These are phyloP conservation scores for Heterohyrax brucei DNA, from an alignment of 2,797 vertebrate species.

Conservation along the genomic window DNA sequence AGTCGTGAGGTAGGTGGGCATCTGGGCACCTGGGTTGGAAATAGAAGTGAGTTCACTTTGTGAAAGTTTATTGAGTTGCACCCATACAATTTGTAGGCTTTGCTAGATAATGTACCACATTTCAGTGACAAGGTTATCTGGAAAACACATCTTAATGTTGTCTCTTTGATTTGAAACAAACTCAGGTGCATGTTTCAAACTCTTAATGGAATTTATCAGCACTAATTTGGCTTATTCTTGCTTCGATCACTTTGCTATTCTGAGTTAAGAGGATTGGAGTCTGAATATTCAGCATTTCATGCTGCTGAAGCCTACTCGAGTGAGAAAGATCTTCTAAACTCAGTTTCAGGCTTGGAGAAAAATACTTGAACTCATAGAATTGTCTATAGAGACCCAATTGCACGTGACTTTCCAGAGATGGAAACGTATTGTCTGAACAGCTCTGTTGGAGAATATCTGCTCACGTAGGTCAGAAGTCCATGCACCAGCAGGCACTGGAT, in stretches of 20 bases:
- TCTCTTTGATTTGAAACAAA: constrained; percentile 52
- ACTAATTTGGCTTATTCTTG: constrained; percentile 47
- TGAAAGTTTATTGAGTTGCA: background rate
- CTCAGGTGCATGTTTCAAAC: constrained; percentile 21
- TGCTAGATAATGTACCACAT: background rate
- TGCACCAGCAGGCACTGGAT: background rate
- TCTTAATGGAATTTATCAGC: background rate
- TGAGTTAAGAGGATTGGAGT: constrained; percentile 52
- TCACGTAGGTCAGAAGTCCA: background rate
- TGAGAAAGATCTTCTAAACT: background rate
- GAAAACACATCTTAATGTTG: constrained; percentile 45
- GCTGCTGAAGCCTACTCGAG: background rate
- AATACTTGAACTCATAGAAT: constrained; percentile 34
- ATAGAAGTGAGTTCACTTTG: background rate
- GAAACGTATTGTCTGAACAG: constrained; percentile 9
- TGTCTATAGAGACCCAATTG: background rate
- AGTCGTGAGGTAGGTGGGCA: background rate
- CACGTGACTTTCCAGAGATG: background rate
- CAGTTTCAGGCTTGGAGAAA: constrained; percentile 51
- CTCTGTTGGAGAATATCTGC: constrained; percentile 4
- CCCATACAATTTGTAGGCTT: constrained; percentile 9
- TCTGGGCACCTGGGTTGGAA: background rate
- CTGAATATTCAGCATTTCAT: constrained; percentile 36
- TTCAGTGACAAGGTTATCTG: constrained; percentile 34
- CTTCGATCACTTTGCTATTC: constrained; percentile 26